A percentile compares a stretch with the other conserved stretches of the same genome.
Evolutionary conservation across 2,888 invertebrate species (phyloP).

Genomic region (Caenorhabditis afra): DNA sequence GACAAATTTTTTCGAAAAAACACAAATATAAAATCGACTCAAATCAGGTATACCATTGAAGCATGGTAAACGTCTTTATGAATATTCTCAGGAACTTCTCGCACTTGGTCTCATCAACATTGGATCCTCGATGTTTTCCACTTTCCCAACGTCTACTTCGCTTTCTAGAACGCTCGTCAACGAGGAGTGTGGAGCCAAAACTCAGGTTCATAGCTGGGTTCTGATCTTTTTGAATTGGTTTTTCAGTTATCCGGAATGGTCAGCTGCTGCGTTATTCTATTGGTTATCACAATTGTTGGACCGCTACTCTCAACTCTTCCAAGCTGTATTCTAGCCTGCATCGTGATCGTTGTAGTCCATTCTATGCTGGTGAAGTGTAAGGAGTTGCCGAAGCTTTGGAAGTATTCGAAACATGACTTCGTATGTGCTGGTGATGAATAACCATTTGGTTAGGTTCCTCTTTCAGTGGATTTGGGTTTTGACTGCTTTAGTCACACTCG

Average conservation of each 20-base stretch:
- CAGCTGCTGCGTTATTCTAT: conserved; percentile 86
- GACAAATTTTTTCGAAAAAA: conserved; percentile 82
- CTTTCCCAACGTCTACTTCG: conserved; percentile 68
- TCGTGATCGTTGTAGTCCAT: conserved; percentile 82
- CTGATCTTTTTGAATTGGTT: background rate
- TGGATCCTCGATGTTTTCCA: conserved; percentile 83
- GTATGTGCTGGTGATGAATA: conserved; percentile 75
- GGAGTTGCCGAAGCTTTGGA: conserved; percentile 87
- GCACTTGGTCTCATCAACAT: conserved; percentile 84
- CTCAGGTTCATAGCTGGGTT: conserved; percentile 32
- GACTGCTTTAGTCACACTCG: conserved; percentile 87
- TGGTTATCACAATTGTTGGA: conserved; percentile 90
- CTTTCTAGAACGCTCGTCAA: conserved; percentile 70
- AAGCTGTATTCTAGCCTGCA: conserved; percentile 82
- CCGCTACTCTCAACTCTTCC: conserved; percentile 91
- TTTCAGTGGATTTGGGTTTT: conserved; percentile 86
- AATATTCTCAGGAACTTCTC: conserved; percentile 67
- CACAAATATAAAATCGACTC: conserved; percentile 82
- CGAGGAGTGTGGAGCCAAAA: conserved; percentile 66
- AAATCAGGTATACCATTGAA: conserved; percentile 81
- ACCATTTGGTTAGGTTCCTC: background rate
- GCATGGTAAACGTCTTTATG: background rate
- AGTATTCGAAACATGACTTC: conserved; percentile 88
- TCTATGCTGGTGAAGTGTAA: conserved; percentile 84
- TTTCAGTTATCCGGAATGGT: conserved; percentile 86